phyloP scores from a whole-genome alignment of 35 echinoderm and acorn worm species.

The Chiridota heheva region DNA sequence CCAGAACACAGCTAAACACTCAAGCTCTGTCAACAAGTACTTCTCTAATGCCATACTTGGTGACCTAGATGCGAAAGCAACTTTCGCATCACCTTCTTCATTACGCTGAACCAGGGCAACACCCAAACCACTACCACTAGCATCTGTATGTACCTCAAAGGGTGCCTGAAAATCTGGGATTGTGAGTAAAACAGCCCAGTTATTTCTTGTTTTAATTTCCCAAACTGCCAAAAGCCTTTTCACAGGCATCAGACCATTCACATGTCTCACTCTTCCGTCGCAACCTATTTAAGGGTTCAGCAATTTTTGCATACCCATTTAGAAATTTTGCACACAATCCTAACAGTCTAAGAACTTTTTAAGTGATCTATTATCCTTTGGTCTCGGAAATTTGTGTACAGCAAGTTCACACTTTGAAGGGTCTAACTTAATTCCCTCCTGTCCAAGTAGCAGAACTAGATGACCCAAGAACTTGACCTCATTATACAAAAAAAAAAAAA shows the following conservation, averaged over 20 bases:
- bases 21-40: neutral
- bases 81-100: neutral
- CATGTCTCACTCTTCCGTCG: neutral
- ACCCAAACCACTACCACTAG: neutral
- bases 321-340: constrained; percentile 22
- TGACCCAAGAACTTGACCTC: constrained; percentile 13
- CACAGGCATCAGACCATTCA: constrained; percentile 7
- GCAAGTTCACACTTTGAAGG: constrained; percentile 10
- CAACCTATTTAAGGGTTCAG: constrained; percentile 2
- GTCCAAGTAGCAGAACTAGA: neutral
- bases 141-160: constrained; percentile 19
- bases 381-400: constrained; percentile 17
- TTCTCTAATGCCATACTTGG: neutral
- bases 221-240: neutral
- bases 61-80: constrained; percentile 1
- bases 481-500: constrained; percentile 7
- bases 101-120: neutral
- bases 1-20: constrained; percentile 13
- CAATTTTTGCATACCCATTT: constrained; percentile 15
- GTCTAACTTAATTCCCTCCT: constrained; percentile 9
- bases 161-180: constrained; percentile 24
- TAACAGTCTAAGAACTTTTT: constrained; percentile 8
- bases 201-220: constrained; percentile 18
- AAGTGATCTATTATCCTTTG: constrained; percentile 1
- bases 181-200: neutral